Evolutionary conservation across 2,888 invertebrate species (phyloP), one percentile per base, ranked within the genome.

Genomic region (Erebia ligea): DNA sequence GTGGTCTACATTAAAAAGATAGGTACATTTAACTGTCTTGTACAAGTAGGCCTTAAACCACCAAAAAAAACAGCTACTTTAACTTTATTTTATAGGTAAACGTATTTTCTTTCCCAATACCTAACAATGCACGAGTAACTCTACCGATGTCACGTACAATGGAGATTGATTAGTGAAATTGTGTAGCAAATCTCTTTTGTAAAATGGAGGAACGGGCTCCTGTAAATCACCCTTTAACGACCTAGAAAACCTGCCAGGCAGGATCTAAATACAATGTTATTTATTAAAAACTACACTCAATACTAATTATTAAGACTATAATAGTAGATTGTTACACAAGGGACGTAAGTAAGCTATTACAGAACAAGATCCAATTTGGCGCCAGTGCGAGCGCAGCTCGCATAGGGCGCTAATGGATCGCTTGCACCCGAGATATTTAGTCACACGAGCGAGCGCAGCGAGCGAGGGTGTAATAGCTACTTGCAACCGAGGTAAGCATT

Each of bases 141-240:
- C 62, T 21, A 62, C 62, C 62, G 62, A 62, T 62, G 62, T 62
- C 62, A 62, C 62, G 62, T 62, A 62, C 62, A 62, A 62, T 62
- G 62, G 62, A 62, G 62, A 62, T 62, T 45, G 62, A 62, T 62
- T 62, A 62, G 62, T 62, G 62, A 62, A 62, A 62, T 62, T 62
- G 62, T 62, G 62, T 62, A 62, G 62, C 62, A 62, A 62, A 62
- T 62, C 62, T 61, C 62, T 62, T 62, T 62, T 62, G 62, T 62
- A 48, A 62, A 62, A 19, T 48, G 62, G 62, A 21, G 45, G 45
- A 62, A 19, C 42, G 45, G 13, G 62, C 21, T 19, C n/a, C 48
- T 21, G 21, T 62, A 62, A 62, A 62, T 62, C 62, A 62, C 48
- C 48, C 19, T 62, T 48, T 62, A 62, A 62, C 48, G 62, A 62